A percentile compares a stretch with the other conserved stretches of the same genome.
These are phyloP conservation scores for Myoxocephalus aenaeus DNA, from an alignment of 2,797 vertebrate genomes.

Conservation along the genomic window DNA sequence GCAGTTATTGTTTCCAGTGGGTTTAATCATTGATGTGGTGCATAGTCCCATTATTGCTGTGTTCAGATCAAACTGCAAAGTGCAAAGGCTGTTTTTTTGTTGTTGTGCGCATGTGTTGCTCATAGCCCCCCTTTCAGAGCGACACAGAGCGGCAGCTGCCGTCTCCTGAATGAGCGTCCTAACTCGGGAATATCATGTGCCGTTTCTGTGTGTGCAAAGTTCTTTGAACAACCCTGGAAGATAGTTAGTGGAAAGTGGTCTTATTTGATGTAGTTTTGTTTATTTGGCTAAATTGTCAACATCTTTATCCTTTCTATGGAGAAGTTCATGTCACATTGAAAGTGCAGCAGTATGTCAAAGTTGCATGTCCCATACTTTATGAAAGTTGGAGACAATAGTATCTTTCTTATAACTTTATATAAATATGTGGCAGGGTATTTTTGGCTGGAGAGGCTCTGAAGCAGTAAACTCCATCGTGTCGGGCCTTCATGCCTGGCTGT, in stretches of 20 bases:
- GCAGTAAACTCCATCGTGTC: not conserved
- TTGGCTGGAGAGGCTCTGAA: not conserved
- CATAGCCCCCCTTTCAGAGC: conserved; percentile 7
- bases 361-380: not conserved
- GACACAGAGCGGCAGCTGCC: conserved; percentile 13
- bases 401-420: not conserved
- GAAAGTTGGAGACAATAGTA: not conserved
- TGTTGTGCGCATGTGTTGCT: conserved; percentile 8
- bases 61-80: conserved; percentile 70
- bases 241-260: not conserved
- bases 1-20: conserved; percentile 19
- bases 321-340: conserved; percentile 26
- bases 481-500: not conserved
- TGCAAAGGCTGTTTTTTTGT: conserved; percentile 59
- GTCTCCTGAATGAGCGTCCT: not conserved
- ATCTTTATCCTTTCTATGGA: conserved; percentile 32
- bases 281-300: not conserved
- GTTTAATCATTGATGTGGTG: conserved; percentile 74
- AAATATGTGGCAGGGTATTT: not conserved
- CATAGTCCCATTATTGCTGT: conserved; percentile 41
- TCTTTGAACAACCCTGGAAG: not conserved
- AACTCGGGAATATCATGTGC: not conserved
- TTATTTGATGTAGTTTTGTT: not conserved
- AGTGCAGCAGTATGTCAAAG: conserved; percentile 1
- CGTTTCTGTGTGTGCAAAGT: not conserved